Conservation (phyloP, 2,113 vertebrate genomes). For the Poecilia latipinna region DNA sequence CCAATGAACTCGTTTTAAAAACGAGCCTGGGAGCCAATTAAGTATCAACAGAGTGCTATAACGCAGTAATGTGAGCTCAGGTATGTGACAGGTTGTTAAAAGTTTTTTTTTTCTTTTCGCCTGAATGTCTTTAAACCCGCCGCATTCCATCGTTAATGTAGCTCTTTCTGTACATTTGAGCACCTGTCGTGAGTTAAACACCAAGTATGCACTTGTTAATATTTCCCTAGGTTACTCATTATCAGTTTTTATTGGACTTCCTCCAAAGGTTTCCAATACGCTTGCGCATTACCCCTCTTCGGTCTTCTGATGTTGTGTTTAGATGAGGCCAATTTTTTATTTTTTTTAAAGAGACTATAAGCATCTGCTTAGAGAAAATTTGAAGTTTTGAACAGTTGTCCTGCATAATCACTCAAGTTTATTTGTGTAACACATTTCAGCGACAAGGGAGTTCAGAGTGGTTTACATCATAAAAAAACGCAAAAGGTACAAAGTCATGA, state of each 20-base stretch:
- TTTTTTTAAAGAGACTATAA: too few species aligned
- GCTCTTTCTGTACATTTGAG: too few species aligned
- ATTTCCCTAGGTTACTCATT: constrained; percentile 49
- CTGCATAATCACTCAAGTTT: not conserved
- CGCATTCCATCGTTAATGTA: not conserved
- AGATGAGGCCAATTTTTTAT: too few species aligned
- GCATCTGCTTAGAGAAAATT: not conserved
- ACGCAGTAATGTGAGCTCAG: constrained; percentile 18
- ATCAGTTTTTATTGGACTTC: not conserved
- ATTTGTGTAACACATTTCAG: too few species aligned
- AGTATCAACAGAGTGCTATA: not conserved
- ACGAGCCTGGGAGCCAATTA: not conserved
- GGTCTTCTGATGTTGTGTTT: too few species aligned
- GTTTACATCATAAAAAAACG: too few species aligned
- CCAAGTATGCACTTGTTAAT: constrained; percentile 6
- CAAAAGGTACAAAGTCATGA: too few species aligned
- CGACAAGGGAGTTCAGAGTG: too few species aligned
- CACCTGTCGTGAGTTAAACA: not conserved
- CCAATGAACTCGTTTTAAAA: not conserved
- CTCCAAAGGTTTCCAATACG: not conserved
- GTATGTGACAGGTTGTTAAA: constrained; percentile 38
- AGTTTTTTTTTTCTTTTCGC: not conserved
- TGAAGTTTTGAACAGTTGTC: not conserved
- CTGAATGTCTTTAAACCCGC: not conserved
- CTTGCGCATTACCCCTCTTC: not conserved